Percentiles rank a stretch among this genome's conserved stretches.
These are phyloP conservation scores for Cantharis rustica DNA, from an alignment of 2,888 invertebrate genomes.

Conservation along the genomic window DNA sequence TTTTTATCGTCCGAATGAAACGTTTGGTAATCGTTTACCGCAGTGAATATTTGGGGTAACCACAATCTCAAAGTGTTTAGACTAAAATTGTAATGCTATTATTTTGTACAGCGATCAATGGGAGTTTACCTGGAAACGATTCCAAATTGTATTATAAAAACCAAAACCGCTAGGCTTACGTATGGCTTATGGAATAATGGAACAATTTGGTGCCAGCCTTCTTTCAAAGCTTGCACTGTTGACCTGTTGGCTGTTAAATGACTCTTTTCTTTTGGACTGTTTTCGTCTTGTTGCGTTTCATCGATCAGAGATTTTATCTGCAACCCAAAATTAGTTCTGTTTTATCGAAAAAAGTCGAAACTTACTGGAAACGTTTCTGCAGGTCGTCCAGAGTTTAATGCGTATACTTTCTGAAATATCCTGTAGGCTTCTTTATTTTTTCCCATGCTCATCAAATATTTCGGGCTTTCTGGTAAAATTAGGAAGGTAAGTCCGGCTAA, in stretches of 20 bases:
- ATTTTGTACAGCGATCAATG: not conserved
- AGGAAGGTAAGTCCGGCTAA: conserved; percentile 65
- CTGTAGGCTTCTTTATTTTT: conserved; percentile 67
- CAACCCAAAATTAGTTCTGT: not conserved
- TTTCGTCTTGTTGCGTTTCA: conserved; percentile 43
- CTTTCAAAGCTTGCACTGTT: conserved; percentile 58
- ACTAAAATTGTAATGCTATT: conserved; percentile 37
- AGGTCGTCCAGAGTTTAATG: conserved; percentile 67
- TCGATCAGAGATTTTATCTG: conserved; percentile 53
- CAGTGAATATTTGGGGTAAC: conserved; percentile 84
- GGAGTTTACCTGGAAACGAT: conserved; percentile 67
- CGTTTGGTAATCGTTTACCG: conserved; percentile 58
- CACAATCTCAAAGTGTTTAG: conserved; percentile 82
- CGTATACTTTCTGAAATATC: conserved; percentile 68
- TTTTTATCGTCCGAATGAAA: conserved; percentile 38
- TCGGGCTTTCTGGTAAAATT: conserved; percentile 77
- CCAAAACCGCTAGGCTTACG: conserved; percentile 63
- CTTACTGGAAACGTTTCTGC: conserved; percentile 70
- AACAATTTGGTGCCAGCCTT: conserved; percentile 66
- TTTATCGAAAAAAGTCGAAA: conserved; percentile 1
- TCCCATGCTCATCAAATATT: conserved; percentile 74
- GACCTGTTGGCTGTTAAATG: conserved; percentile 43
- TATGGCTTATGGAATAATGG: conserved; percentile 70
- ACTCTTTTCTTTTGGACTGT: conserved; percentile 50
- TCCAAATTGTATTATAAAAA: conserved; percentile 68